Evolutionary conservation across 2,113 vertebrate genomes (phyloP).

Genomic region (Gasterosteus nipponicus): DNA sequence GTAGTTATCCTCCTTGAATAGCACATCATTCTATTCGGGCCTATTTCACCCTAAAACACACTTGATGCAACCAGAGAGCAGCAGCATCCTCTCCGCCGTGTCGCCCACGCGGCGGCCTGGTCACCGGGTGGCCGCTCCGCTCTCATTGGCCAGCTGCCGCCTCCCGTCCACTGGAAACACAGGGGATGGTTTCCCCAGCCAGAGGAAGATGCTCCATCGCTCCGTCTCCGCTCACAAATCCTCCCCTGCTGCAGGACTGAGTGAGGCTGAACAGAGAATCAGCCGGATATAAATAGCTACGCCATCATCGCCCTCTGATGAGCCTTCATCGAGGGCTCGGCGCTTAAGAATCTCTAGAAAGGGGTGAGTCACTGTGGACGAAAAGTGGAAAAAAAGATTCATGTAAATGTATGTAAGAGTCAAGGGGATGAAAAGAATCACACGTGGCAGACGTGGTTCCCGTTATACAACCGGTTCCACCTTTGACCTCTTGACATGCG

Average conservation of each 20-base stretch:
- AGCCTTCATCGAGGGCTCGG: slow-evolving; percentile 40
- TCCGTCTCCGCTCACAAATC: slow-evolving; percentile 45
- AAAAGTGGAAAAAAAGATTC: slow-evolving; percentile 14
- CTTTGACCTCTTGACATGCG: neutral
- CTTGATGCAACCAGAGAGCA: slow-evolving; percentile 44
- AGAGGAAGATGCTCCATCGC: slow-evolving; percentile 56
- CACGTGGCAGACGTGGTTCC: slow-evolving; percentile 18
- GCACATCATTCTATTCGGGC: neutral
- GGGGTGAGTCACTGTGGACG: slow-evolving; percentile 12
- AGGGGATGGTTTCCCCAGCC: slow-evolving; percentile 44
- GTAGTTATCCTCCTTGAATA: slow-evolving; percentile 23
- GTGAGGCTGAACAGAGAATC: slow-evolving; percentile 63
- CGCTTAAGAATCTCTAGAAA: slow-evolving; percentile 18
- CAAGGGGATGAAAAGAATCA: slow-evolving; percentile 23
- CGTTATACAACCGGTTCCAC: slow-evolving; percentile 12
- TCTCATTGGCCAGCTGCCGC: slow-evolving; percentile 64
- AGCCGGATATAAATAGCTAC: slow-evolving; percentile 63
- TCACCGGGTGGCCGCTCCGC: slow-evolving; percentile 68
- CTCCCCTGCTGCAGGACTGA: slow-evolving; percentile 19
- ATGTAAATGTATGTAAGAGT: slow-evolving; percentile 24
- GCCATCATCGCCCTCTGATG: slow-evolving; percentile 37
- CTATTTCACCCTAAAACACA: slow-evolving; percentile 27
- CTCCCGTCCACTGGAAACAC: slow-evolving; percentile 52
- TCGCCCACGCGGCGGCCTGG: slow-evolving; percentile 64
- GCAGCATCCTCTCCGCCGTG: slow-evolving; percentile 45